Evolutionary conservation across 2,888 invertebrate genomes (phyloP).

Genomic region (Lottia gigantea): DNA sequence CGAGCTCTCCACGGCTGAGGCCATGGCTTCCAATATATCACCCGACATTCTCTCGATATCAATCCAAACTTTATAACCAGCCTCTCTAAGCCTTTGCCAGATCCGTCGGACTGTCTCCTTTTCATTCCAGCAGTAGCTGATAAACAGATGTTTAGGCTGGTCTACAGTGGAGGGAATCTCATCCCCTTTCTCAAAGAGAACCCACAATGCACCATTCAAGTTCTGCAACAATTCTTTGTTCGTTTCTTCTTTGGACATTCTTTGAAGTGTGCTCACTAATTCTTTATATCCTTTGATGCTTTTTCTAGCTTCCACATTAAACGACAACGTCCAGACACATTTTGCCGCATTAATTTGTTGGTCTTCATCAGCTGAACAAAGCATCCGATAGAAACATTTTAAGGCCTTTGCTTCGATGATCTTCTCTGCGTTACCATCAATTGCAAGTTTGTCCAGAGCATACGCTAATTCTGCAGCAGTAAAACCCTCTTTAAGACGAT

Average conservation of each 20-base stretch:
- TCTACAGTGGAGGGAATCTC: conserved; percentile 38
- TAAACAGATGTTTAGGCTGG: conserved; percentile 49
- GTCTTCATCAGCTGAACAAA: neutral
- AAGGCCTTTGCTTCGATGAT: neutral
- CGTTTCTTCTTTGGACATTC: neutral
- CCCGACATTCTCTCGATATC: conserved; percentile 2
- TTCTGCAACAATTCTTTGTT: conserved; percentile 46
- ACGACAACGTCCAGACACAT: neutral
- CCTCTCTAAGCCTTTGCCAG: conserved; percentile 43
- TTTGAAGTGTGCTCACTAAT: neutral
- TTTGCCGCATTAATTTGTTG: neutral
- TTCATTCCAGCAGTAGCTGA: conserved; percentile 60
- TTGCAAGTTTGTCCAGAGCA: conserved; percentile 1
- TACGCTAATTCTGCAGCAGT: neutral
- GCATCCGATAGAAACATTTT: neutral
- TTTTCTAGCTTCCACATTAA: neutral
- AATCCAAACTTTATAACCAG: conserved; percentile 4
- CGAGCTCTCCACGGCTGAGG: neutral
- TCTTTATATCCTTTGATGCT: neutral
- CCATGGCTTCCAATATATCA: neutral
- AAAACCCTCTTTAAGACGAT: neutral
- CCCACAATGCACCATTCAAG: conserved; percentile 54
- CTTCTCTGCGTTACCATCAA: neutral
- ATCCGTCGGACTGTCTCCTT: conserved; percentile 51
- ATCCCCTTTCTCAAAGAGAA: conserved; percentile 46